Evolutionary conservation across 1,140 invertebrate genomes (phyloP).

Genomic region (Bombus ignitus): DNA sequence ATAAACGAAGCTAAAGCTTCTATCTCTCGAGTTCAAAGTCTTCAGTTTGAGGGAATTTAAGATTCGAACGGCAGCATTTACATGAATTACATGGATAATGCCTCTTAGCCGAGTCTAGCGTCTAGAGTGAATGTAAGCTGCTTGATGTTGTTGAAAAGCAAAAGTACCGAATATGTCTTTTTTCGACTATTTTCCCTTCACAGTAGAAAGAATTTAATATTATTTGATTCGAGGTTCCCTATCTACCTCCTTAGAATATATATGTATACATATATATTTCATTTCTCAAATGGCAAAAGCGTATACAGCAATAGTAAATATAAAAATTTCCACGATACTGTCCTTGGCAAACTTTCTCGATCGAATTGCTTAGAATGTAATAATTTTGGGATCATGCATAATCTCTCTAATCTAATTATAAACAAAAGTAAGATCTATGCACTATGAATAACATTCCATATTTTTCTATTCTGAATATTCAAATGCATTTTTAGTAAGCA

Average conservation of each 20-base stretch:
- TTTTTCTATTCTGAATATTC: slow-evolving; percentile 47
- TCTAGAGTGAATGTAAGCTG: slow-evolving; percentile 51
- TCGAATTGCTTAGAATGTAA: slow-evolving; percentile 18
- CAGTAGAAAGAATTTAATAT: slow-evolving; percentile 35
- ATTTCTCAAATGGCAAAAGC: slow-evolving; percentile 40
- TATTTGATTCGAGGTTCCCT: neutral
- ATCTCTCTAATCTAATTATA: slow-evolving; percentile 44
- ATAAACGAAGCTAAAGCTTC: slow-evolving; percentile 55
- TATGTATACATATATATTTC: neutral
- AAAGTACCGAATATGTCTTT: slow-evolving; percentile 51
- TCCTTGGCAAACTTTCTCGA: slow-evolving; percentile 41
- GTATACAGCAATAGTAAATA: slow-evolving; percentile 37
- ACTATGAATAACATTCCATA: slow-evolving; percentile 41
- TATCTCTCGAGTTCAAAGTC: slow-evolving; percentile 32
- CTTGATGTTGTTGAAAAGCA: slow-evolving; percentile 54
- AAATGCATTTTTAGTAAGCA: slow-evolving; percentile 47
- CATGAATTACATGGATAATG: slow-evolving; percentile 45
- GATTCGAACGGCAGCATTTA: slow-evolving; percentile 54
- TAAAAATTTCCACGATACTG: slow-evolving; percentile 38
- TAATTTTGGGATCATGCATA: slow-evolving; percentile 47
- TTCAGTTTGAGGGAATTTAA: slow-evolving; percentile 52
- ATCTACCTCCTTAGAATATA: slow-evolving; percentile 5
- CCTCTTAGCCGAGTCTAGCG: slow-evolving; percentile 38
- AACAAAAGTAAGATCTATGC: slow-evolving; percentile 56
- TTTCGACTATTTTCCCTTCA: slow-evolving; percentile 11